Evolutionary conservation across 1,140 invertebrate genomes (phyloP), one percentile per base, ranked within the genome.

Genomic region (Microplitis demolitor): DNA sequence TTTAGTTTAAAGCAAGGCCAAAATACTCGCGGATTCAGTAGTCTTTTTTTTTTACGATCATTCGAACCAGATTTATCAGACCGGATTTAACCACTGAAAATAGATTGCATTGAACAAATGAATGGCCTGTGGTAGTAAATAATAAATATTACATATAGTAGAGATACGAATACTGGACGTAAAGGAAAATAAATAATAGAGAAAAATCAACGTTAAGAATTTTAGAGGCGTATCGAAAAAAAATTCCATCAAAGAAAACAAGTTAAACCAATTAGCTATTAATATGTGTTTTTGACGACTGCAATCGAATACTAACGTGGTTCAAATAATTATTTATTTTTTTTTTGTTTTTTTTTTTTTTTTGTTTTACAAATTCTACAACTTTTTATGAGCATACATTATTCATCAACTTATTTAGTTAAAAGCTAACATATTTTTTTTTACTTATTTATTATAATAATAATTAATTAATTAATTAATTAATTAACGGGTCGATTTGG

Each of bases 41-140:
- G 50, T 69, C 51, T 71, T 72, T 74, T 24, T 72, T 72, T 61
- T 45, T 45, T 45, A 45, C 34, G 50, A 64, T 74, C 69, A 69
- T 66, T 72, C 67, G 70, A 72, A 71, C 54, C 73, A 74, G 69
- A 78, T 75, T 75, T 72, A 78, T 78, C 72, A 66, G 70, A 74
- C 66, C 69, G 74, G 77, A 78, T 78, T 75, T 61, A 63, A 60
- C 71, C 69, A 72, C 75, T 78, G 77, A 71, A 77, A 78, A 77
- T 74, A 78, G 77, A 76, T 78, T 24, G 24, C 24, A 78, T 74
- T 61, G 71, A 74, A 76, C 70, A 69, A 78, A 78, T 78, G 72
- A 78, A 78, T 78, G 77, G 71, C 66, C 66, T 24, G 67, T 62
- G 61, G 37, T 62, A 70, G 14, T 14, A 53, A 54, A 60, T 33